Conservation (phyloP, 2,113 vertebrate species). For the Phyllopteryx taeniolatus region DNA sequence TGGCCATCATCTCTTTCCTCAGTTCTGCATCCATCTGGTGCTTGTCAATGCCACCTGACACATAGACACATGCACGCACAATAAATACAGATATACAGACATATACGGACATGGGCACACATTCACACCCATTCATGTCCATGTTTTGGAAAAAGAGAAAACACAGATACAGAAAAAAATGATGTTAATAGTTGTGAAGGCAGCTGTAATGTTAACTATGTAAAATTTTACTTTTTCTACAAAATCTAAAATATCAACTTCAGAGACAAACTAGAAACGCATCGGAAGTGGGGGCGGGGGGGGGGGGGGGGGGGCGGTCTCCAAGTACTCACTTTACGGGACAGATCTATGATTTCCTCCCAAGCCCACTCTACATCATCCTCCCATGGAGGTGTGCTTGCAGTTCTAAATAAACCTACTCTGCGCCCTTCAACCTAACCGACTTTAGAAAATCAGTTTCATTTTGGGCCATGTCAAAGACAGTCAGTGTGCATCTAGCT, state of each 20-base stretch:
- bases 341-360: too few species aligned
- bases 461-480: too few species aligned
- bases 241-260: neutral
- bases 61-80: slow-evolving; percentile 12
- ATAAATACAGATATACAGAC: slow-evolving; percentile 14
- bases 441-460: too few species aligned
- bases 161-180: slow-evolving; percentile 50
- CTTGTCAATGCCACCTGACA: slow-evolving; percentile 86
- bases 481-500: too few species aligned
- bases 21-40: slow-evolving; percentile 94
- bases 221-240: neutral
- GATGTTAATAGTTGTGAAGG: slow-evolving; percentile 20
- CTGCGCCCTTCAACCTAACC: too few species aligned
- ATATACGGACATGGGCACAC: slow-evolving; percentile 4
- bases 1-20: slow-evolving; percentile 97
- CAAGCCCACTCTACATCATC: too few species aligned
- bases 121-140: slow-evolving; percentile 15
- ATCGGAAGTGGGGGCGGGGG: too few species aligned
- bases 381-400: too few species aligned
- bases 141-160: slow-evolving; percentile 11
- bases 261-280: too few species aligned
- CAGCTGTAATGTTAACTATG: neutral
- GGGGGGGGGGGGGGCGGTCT: too few species aligned
- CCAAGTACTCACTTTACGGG: too few species aligned
- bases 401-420: too few species aligned